phyloP scores from a whole-genome alignment of 2,888 invertebrate species.

The Euzetes globulus region DNA sequence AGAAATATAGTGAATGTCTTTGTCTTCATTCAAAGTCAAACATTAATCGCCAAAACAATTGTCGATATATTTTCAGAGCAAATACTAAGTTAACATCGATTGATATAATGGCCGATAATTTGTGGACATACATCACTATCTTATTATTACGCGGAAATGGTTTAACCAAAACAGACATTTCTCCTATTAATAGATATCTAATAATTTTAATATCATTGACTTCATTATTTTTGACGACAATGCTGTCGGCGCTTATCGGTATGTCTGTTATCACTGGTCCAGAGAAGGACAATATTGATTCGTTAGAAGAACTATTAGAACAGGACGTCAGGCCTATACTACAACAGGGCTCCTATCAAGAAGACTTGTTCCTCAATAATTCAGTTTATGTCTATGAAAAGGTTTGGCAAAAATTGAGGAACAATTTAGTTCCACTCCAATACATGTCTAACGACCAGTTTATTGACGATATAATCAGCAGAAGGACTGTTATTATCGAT shows the following conservation, averaged over 20 bases:
- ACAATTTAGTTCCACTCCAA: not conserved
- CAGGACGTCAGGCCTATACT: not conserved
- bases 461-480: not conserved
- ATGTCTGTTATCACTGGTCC: not conserved
- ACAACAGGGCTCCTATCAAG: not conserved
- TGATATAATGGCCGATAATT: not conserved
- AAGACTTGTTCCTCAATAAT: not conserved
- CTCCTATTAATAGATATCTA: not conserved
- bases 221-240: conserved; percentile 1
- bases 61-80: not conserved
- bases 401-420: not conserved
- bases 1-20: not conserved
- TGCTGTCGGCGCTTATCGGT: not conserved
- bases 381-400: not conserved
- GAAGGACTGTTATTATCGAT: not conserved
- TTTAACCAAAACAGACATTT: not conserved
- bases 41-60: not conserved
- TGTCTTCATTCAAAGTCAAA: not conserved
- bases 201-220: conserved; percentile 1
- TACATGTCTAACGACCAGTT: not conserved
- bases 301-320: not conserved
- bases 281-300: not conserved
- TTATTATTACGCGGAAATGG: conserved; percentile 11
- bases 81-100: not conserved
- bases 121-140: not conserved